Evolutionary conservation across 2,113 vertebrate genomes (phyloP).

Genomic region (Pterocles burchelli): DNA sequence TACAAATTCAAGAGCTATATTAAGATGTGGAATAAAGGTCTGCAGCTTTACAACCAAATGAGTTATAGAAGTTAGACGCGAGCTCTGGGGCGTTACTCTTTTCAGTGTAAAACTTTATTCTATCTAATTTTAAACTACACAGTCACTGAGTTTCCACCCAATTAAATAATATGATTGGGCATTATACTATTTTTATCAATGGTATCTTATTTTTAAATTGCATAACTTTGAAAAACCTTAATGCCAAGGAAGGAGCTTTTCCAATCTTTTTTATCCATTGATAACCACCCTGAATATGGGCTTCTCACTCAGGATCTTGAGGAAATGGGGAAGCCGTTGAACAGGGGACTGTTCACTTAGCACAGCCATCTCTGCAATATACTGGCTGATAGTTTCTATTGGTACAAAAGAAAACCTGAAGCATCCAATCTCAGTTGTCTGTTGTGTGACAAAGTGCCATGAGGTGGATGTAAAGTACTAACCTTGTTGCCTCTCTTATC

Average conservation of each 20-base stretch:
- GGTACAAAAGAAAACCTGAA: not conserved
- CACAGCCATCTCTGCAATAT: not conserved
- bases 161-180: not conserved
- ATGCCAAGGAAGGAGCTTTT: not conserved
- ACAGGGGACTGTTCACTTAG: not conserved
- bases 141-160: not conserved
- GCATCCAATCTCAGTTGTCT: not conserved
- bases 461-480: not conserved
- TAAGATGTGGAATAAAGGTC: not conserved
- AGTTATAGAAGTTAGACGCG: not conserved
- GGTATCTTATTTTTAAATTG: not conserved
- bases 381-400: not conserved
- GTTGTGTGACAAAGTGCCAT: not conserved
- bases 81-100: not conserved
- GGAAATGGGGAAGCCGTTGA: fast-evolving
- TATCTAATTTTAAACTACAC: not conserved
- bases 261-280: not conserved
- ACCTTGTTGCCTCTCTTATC: not conserved
- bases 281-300: not conserved
- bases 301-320: not conserved
- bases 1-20: not conserved
- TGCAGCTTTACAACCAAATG: not conserved
- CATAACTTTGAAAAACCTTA: not conserved
- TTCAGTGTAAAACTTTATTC: not conserved
- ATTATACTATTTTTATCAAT: not conserved